Conservation (phyloP, 1,140 invertebrate species). For the Caenorhabditis tropicalis region DNA sequence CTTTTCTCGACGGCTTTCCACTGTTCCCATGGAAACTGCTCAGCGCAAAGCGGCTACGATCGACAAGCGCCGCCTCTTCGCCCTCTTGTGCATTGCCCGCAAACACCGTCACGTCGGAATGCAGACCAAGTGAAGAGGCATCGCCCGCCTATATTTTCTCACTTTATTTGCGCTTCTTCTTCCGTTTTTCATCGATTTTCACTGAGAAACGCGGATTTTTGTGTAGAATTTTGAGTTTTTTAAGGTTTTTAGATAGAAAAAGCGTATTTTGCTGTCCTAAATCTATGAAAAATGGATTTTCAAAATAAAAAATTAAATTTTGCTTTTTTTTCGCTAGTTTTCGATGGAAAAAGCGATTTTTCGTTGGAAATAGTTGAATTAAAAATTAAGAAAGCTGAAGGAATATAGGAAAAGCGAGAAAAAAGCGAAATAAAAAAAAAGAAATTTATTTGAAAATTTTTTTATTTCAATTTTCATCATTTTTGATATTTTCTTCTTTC, state of each 20-base stretch:
- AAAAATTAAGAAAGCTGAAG: no score
- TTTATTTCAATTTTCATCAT: background rate
- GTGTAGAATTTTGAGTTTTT: no score
- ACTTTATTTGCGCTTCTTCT: background rate
- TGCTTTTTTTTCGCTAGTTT: no score
- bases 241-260: no score
- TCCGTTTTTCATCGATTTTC: background rate
- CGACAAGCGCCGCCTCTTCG: background rate
- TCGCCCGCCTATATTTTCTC: background rate
- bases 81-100: background rate
- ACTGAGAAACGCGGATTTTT: no score
- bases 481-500: background rate
- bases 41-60: background rate
- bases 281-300: no score
- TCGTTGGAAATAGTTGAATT: background rate
- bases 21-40: background rate
- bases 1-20: background rate
- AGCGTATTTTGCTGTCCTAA: no score
- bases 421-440: background rate
- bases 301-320: no score
- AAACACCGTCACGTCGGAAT: constrained; percentile 15
- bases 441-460: no score
- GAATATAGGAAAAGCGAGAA: background rate
- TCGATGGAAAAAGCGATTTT: no score
- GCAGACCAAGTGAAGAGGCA: background rate